Conservation (phyloP, 2,888 invertebrate genomes). For the Cephalotes varians region DNA sequence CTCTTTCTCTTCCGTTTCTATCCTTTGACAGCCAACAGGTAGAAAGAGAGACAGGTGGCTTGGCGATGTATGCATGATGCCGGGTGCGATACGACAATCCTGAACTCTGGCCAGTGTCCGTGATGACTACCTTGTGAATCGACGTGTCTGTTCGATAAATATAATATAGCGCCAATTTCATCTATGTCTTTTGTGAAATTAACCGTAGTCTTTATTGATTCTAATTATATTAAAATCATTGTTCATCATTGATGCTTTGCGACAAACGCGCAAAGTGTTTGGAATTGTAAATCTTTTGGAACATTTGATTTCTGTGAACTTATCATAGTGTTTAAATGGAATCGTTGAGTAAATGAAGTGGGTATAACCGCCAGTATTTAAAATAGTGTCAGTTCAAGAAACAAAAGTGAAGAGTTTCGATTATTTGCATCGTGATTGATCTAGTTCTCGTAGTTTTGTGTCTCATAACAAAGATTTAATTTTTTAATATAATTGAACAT, state of each 20-base stretch:
- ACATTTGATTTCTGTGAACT: neutral
- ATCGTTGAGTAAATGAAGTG: slow-evolving; percentile 1
- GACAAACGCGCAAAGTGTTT: neutral
- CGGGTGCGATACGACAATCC: slow-evolving; percentile 72
- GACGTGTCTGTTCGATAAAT: slow-evolving; percentile 51
- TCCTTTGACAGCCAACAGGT: slow-evolving; percentile 75
- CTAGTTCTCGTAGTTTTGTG: neutral
- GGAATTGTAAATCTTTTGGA: neutral
- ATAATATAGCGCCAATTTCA: neutral
- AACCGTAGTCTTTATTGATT: neutral
- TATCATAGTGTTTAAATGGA: neutral
- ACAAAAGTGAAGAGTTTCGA: neutral
- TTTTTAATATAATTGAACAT: neutral
- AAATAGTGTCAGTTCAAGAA: slow-evolving; percentile 4
- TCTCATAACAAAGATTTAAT: neutral
- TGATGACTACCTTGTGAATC: slow-evolving; percentile 76
- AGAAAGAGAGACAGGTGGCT: slow-evolving; percentile 80
- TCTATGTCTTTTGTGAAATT: neutral
- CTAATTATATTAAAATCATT: neutral
- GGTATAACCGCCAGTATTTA: neutral
- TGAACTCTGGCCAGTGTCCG: slow-evolving; percentile 77
- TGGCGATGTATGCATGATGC: slow-evolving; percentile 78
- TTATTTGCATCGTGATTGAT: neutral
- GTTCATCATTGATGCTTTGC: neutral
- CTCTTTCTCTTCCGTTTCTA: slow-evolving; percentile 45